Conservation (phyloP, 2,888 invertebrate species). For the Antheraea assamensis region DNA sequence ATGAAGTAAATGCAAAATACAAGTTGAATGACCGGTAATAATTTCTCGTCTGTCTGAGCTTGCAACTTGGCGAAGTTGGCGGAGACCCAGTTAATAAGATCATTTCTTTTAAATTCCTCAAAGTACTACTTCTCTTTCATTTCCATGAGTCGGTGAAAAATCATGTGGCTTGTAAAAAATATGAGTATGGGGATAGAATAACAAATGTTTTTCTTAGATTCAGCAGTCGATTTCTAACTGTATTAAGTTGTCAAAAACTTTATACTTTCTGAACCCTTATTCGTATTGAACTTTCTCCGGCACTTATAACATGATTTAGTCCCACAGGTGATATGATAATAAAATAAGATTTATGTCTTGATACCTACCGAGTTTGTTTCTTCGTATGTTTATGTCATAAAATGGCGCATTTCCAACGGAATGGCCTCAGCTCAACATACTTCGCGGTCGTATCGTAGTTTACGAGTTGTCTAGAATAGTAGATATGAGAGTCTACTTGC, state of each 20-base stretch:
- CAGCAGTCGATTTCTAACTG: background rate
- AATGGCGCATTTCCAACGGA: constrained; percentile 28
- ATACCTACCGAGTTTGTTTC: constrained; percentile 21
- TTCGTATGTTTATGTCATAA: constrained; percentile 12
- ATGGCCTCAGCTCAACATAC: constrained; percentile 33
- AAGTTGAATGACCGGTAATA: constrained; percentile 17
- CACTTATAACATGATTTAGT: constrained; percentile 10
- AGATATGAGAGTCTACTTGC: constrained; percentile 37
- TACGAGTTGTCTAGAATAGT: constrained; percentile 45
- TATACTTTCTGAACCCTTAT: background rate
- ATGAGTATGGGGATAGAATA: background rate
- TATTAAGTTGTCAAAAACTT: background rate
- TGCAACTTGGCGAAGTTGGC: constrained; percentile 29
- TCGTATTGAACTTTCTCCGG: background rate
- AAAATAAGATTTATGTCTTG: constrained; percentile 36
- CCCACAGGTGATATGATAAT: constrained; percentile 31
- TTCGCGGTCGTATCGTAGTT: constrained; percentile 38
- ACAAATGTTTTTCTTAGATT: background rate
- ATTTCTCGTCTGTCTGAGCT: constrained; percentile 23
- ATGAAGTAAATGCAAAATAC: background rate
- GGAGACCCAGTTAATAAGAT: constrained; percentile 24
- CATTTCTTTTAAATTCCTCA: constrained; percentile 23
- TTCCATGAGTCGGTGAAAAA: background rate
- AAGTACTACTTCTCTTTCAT: background rate
- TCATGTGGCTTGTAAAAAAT: background rate